Evolutionary conservation across 2,888 invertebrate species (phyloP).

Genomic region (Thereva unica): DNA sequence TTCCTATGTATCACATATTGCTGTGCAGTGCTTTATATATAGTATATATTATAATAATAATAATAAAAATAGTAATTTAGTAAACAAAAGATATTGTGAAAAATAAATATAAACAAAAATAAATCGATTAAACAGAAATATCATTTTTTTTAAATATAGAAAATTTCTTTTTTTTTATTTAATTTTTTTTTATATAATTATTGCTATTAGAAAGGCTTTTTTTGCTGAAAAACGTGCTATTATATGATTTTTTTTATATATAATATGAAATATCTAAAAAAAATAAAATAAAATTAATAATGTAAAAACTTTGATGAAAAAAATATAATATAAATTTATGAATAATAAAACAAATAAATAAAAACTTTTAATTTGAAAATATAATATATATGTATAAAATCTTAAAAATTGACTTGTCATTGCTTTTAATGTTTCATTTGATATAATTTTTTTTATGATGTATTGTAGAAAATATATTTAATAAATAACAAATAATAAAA

Average conservation of each 20-base stretch:
- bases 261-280: not conserved
- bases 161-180: too few relatives aligned
- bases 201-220: slow-evolving; percentile 12
- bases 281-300: not conserved
- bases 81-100: slow-evolving; percentile 2
- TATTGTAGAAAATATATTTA: not conserved
- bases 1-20: slow-evolving; percentile 30
- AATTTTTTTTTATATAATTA: not conserved
- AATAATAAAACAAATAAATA: not conserved
- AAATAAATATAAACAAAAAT: slow-evolving; percentile 11
- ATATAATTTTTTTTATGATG: slow-evolving; percentile 10
- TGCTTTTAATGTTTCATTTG: slow-evolving; percentile 23
- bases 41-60: too few relatives aligned
- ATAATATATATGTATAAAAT: slow-evolving; percentile 1
- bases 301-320: not conserved
- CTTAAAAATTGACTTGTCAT: slow-evolving; percentile 25
- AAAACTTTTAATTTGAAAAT: slow-evolving; percentile 9
- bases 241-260: not conserved
- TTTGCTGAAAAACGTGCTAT: not conserved
- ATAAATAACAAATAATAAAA: not conserved
- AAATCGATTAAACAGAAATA: not conserved
- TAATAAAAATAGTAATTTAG: slow-evolving; percentile 6
- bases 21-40: slow-evolving; percentile 33
- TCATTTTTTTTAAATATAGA: not conserved
- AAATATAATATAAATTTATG: not conserved